Conservation (phyloP, 2,797 vertebrate species). For the Danio choprae region DNA sequence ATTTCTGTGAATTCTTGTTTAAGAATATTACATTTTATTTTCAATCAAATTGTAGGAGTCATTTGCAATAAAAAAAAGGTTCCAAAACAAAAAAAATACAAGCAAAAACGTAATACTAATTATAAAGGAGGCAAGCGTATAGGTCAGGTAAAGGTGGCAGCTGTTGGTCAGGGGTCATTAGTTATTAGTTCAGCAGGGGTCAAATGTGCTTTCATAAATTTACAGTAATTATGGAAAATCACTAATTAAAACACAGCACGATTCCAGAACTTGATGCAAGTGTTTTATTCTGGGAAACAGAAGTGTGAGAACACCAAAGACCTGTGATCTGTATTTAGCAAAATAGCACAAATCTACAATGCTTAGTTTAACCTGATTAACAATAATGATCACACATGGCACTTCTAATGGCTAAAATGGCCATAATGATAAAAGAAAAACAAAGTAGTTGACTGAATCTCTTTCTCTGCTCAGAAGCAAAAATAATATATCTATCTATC, state of each 20-base stretch:
- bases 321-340: neutral
- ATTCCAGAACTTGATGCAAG: neutral
- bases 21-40: too few relatives aligned
- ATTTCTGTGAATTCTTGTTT: too few relatives aligned
- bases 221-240: neutral
- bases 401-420: neutral
- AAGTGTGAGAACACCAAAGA: neutral
- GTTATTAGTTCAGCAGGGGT: neutral
- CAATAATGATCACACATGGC: neutral
- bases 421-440: neutral
- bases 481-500: too few relatives aligned
- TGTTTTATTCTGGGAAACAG: conserved; percentile 2
- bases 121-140: too few relatives aligned
- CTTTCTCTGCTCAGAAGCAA: neutral
- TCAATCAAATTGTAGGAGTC: too few relatives aligned
- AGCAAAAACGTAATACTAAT: too few relatives aligned
- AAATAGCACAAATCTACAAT: neutral
- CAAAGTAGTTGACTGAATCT: neutral
- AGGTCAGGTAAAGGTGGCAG: neutral
- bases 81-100: too few relatives aligned
- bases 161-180: neutral
- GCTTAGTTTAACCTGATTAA: neutral
- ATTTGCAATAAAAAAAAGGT: too few relatives aligned
- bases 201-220: neutral
- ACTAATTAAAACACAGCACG: neutral